Evolutionary conservation across 2,797 vertebrate species (phyloP), one percentile per base, ranked within the genome.

Genomic region (Champsocephalus gunnari): DNA sequence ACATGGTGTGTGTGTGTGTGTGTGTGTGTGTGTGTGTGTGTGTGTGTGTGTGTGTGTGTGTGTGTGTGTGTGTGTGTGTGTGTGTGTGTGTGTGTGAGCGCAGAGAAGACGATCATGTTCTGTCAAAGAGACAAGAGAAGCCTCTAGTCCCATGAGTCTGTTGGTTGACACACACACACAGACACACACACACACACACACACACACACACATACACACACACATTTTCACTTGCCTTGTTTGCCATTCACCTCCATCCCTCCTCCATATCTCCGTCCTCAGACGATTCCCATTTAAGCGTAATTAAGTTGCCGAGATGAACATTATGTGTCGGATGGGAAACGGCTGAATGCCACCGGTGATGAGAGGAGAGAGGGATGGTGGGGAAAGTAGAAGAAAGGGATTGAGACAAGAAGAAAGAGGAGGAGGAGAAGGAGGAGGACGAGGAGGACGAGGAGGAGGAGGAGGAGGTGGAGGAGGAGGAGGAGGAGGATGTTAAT

Each of bases 401-500:
- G 28, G 3, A 55, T 7, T 24, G 51, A 7, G 5, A 17, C 4
- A 7, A 49, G 21, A 53, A 24, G 19, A 53, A 19, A 50, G 34
- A 38, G 34, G 34, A 38, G 21, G 53, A 61, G 14, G 48, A 48
- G 70, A 38, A 24, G 32, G 43, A 24, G 24, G 24, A 24, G 24
- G 24, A 62, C 72, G 38, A 54, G 58, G 59, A 70, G 79, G 81
- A 16, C 2, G 24, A 62, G 75, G 38, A 54, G 58, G 59, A 70
- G 79, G 34, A 38, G 34, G 34, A 38, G 21, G 53, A 61, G 14
- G 48, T 34, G 70, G 48, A 24, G 32, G 43, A 24, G 24, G 24
- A 24, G 24, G 24, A 62, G 75, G 38, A 54, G 58, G 59, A 70
- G 79, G 81, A 16, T 74, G 80, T 95, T 96, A 96, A 97, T 97